phyloP scores from a whole-genome alignment of 1,140 invertebrate species.

The Dermatophagoides farinae region DNA sequence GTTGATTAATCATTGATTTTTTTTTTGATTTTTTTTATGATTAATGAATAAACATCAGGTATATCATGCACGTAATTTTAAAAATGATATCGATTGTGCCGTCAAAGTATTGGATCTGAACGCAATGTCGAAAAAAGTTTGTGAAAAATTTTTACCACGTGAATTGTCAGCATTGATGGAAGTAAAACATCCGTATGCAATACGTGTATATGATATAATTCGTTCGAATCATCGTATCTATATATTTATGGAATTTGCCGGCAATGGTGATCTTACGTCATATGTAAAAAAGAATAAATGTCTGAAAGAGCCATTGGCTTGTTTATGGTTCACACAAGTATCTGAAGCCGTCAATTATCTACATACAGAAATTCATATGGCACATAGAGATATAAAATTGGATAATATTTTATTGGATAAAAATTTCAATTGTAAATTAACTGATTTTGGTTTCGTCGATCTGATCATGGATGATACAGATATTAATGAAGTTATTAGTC shows the following conservation, averaged over 20 bases:
- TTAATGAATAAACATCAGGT: neutral
- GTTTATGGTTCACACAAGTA: slow-evolving; percentile 11
- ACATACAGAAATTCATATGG: slow-evolving; percentile 8
- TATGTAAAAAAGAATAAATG: slow-evolving; percentile 11
- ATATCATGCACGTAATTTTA: neutral
- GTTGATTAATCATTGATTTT: too few species aligned
- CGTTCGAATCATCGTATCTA: slow-evolving; percentile 2
- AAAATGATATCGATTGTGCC: neutral
- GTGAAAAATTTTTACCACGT: slow-evolving; percentile 12
- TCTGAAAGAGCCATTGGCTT: neutral
- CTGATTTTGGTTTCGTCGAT: slow-evolving; percentile 16
- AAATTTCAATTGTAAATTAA: slow-evolving; percentile 5
- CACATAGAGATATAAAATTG: slow-evolving; percentile 12
- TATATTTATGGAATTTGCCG: slow-evolving; percentile 11
- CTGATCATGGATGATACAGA: slow-evolving; percentile 1
- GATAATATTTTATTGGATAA: slow-evolving; percentile 15
- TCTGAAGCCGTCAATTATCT: slow-evolving; percentile 6
- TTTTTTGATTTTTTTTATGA: too few species aligned
- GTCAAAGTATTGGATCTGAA: slow-evolving; percentile 9
- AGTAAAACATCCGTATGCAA: slow-evolving; percentile 7
- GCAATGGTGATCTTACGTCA: slow-evolving; percentile 1
- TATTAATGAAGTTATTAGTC: neutral
- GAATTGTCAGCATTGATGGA: slow-evolving; percentile 9
- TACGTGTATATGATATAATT: slow-evolving; percentile 9
- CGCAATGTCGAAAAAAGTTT: neutral